phyloP scores from a whole-genome alignment of 2,113 vertebrate genomes.

The Nothoprocta perdicaria region DNA sequence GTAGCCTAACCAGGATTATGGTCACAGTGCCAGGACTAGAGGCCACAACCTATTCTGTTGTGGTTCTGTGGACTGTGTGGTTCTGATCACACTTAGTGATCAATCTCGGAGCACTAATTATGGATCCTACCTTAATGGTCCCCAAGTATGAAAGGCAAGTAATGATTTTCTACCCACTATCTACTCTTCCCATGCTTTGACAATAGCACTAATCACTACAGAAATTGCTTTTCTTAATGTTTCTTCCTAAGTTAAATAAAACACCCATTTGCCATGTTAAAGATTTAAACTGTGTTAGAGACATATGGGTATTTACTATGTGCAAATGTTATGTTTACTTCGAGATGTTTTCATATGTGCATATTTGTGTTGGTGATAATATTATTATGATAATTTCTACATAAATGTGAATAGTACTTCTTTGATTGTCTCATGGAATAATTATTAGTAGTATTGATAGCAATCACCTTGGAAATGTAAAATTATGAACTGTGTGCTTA shows the following conservation, averaged over 20 bases:
- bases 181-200: background rate
- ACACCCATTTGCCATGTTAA: constrained; percentile 37
- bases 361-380: constrained; percentile 62
- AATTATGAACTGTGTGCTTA: background rate
- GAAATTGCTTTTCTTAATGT: constrained; percentile 26
- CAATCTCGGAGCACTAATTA: background rate
- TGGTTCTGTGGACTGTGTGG: background rate
- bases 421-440: constrained; percentile 20
- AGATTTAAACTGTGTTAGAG: constrained; percentile 67
- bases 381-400: constrained; percentile 61
- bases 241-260: constrained; percentile 50
- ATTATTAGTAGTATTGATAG: constrained; percentile 18
- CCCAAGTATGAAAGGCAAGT: background rate
- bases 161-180: background rate
- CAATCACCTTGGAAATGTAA: background rate
- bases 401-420: constrained; percentile 57
- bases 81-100: background rate
- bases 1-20: background rate
- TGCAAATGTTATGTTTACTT: constrained; percentile 73
- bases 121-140: background rate
- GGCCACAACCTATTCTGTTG: background rate
- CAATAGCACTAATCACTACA: background rate
- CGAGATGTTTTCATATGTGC: constrained; percentile 67
- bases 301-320: constrained; percentile 74
- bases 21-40: fast-evolving